Percentiles rank a stretch among this genome's conserved stretches.
phyloP scores from a whole-genome alignment of 2,797 vertebrate genomes.

The Buphagus erythrorhynchus region DNA sequence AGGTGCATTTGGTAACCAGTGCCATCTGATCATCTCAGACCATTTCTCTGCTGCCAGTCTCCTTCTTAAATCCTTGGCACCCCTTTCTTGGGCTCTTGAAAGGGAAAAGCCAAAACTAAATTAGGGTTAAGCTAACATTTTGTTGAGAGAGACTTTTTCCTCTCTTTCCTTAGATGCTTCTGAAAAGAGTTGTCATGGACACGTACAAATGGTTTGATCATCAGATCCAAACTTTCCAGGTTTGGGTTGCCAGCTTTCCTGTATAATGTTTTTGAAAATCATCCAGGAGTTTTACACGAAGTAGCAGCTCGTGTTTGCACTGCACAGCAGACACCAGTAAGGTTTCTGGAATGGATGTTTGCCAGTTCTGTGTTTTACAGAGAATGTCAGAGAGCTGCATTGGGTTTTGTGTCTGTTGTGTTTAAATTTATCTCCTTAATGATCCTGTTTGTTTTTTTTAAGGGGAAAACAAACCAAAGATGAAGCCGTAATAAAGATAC shows the following conservation, averaged over 20 bases:
- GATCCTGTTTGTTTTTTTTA: background rate
- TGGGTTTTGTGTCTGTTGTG: background rate
- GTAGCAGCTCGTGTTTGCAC: background rate
- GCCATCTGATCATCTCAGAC: background rate
- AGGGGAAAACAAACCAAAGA: background rate
- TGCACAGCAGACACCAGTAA: background rate
- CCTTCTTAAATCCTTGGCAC: background rate
- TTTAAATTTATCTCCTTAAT: background rate
- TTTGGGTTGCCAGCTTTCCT: background rate
- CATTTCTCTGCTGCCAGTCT: background rate
- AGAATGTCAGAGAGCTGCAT: background rate
- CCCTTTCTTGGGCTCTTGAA: background rate
- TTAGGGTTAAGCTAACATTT: background rate
- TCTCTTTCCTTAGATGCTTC: background rate
- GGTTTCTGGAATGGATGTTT: background rate
- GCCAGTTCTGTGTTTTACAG: background rate
- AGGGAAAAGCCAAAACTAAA: background rate
- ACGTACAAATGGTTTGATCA: fast-evolving
- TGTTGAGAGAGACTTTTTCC: background rate
- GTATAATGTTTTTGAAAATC: background rate
- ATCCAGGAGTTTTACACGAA: background rate
- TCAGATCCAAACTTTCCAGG: background rate
- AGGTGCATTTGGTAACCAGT: background rate
- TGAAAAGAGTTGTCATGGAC: background rate
- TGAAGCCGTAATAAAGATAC: background rate